Percentiles rank a stretch among this genome's conserved stretches.
Evolutionary conservation across 2,113 vertebrate species (phyloP).

Genomic region (Hucho hucho): DNA sequence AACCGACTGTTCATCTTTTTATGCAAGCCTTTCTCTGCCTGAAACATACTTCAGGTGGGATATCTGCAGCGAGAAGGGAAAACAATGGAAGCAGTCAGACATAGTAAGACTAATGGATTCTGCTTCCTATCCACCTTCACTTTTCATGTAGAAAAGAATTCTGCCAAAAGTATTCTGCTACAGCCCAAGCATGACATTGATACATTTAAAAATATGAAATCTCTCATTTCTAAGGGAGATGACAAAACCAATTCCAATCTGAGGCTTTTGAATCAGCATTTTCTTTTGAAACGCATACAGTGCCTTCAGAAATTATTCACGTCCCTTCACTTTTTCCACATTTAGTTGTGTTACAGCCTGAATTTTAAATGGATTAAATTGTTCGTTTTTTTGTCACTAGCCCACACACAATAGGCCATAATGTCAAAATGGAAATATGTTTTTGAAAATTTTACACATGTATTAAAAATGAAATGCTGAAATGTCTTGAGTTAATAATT

Average conservation of each 20-base stretch:
- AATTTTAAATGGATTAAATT: too few relatives aligned
- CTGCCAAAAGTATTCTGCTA: constrained; percentile 57
- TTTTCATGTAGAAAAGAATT: constrained; percentile 68
- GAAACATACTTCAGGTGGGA: constrained; percentile 42
- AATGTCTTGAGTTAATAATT: too few relatives aligned
- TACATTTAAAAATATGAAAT: constrained; percentile 60
- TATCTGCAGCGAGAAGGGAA: constrained; percentile 49
- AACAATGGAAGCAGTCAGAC: constrained; percentile 70
- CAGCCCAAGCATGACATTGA: constrained; percentile 61
- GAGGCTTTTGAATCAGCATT: constrained; percentile 55
- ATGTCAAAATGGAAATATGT: too few relatives aligned
- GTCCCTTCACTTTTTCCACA: too few relatives aligned
- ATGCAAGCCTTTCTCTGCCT: background rate
- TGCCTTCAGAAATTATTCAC: constrained; percentile 3
- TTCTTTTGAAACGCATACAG: constrained; percentile 43
- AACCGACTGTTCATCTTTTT: background rate
- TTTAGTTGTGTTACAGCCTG: too few relatives aligned
- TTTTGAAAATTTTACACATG: too few relatives aligned
- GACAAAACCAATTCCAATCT: constrained; percentile 48
- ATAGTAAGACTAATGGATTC: constrained; percentile 69
- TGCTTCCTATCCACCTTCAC: constrained; percentile 50
- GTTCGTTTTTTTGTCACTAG: too few relatives aligned
- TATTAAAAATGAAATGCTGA: too few relatives aligned
- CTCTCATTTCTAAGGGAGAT: constrained; percentile 58
- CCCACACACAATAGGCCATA: too few relatives aligned